Evolutionary conservation across 2,888 invertebrate species (phyloP).

Genomic region (Phlogophora meticulosa): DNA sequence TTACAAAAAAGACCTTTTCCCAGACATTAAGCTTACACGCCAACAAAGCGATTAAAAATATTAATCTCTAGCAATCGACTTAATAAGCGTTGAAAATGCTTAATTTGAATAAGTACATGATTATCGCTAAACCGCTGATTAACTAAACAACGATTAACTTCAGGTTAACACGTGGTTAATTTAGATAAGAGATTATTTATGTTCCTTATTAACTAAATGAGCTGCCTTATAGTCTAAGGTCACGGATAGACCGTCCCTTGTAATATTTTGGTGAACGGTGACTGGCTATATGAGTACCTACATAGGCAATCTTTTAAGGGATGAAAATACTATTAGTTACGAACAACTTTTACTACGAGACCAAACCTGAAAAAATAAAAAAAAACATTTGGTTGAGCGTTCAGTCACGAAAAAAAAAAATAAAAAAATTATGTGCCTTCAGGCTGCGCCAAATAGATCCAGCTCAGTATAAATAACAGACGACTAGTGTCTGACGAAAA

Average conservation of each 20-base stretch:
- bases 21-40: no score
- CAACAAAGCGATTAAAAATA: slow-evolving; percentile 7
- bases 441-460: no score
- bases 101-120: slow-evolving; percentile 21
- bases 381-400: no score
- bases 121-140: slow-evolving; percentile 31
- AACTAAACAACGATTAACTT: slow-evolving; percentile 44
- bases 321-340: background rate
- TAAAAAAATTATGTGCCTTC: no score
- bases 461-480: no score
- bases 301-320: background rate
- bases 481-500: no score
- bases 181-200: slow-evolving; percentile 41
- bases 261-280: background rate
- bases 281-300: background rate
- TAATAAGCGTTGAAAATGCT: background rate
- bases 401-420: no score
- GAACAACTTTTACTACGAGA: no score
- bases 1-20: background rate
- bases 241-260: slow-evolving; percentile 8
- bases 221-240: background rate
- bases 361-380: no score
- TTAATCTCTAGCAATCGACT: background rate
- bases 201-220: slow-evolving; percentile 32
- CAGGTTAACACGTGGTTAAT: slow-evolving; percentile 42